Evolutionary conservation across 2,113 vertebrate genomes (phyloP).

Genomic region (Platysteira castanea): DNA sequence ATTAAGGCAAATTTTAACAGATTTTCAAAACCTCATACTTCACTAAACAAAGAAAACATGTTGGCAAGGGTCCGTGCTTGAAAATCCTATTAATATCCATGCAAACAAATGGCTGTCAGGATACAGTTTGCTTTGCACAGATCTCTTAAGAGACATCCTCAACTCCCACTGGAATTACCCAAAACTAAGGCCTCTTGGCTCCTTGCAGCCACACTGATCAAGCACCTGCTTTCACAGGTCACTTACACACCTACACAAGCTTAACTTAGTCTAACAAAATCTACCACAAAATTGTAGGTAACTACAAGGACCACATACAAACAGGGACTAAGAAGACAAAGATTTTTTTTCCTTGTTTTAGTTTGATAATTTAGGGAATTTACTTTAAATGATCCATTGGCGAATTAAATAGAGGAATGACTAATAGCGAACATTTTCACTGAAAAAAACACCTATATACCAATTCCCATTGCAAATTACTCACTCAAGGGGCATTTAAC

Average conservation of each 20-base stretch:
- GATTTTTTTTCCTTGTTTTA: neutral
- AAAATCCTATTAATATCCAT: neutral
- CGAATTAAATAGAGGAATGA: neutral
- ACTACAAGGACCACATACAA: neutral
- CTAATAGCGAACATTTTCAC: constrained; percentile 1
- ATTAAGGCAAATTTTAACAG: neutral
- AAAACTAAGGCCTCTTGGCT: neutral
- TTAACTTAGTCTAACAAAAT: neutral
- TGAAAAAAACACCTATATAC: neutral
- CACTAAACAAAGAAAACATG: neutral
- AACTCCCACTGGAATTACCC: neutral
- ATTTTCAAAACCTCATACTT: neutral
- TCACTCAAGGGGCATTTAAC: constrained; percentile 16
- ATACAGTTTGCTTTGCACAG: neutral
- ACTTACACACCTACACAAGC: neutral
- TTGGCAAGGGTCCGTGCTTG: neutral
- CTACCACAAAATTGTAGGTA: neutral
- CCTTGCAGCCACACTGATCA: neutral
- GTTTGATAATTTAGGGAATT: neutral
- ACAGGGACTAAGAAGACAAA: neutral
- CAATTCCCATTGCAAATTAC: neutral
- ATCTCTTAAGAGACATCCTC: neutral
- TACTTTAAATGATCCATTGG: neutral
- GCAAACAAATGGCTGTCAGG: neutral
- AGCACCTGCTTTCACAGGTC: neutral